Conservation (phyloP, 2,797 vertebrate species). For the Acomys russatus region DNA sequence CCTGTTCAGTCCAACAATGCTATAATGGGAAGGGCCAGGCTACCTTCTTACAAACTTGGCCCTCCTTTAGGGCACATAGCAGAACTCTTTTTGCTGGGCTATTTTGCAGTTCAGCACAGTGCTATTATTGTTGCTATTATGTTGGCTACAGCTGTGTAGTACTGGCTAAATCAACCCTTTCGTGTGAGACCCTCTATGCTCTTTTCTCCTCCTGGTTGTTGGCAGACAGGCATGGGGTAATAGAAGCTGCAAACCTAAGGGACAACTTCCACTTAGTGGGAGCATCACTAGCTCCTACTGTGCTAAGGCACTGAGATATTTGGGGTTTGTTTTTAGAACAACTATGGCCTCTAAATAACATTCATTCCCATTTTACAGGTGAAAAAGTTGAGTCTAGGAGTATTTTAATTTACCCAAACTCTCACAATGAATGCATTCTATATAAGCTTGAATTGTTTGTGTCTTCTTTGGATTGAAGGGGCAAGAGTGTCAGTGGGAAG, state of each 20-base stretch:
- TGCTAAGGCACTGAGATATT: conserved; percentile 1
- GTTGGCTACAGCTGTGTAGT: not conserved
- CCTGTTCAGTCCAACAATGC: not conserved
- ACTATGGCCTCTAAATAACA: not conserved
- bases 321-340: conserved; percentile 18
- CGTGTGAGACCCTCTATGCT: fast-evolving
- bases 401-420: not conserved
- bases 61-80: not conserved
- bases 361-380: not conserved
- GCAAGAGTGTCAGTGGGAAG: not conserved
- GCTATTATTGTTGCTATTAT: not conserved
- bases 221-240: not conserved
- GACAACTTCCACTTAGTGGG: not conserved
- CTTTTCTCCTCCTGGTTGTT: not conserved
- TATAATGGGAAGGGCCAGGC: not conserved
- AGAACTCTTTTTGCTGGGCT: not conserved
- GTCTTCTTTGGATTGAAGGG: not conserved
- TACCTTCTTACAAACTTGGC: not conserved
- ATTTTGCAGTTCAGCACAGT: not conserved
- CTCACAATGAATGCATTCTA: not conserved
- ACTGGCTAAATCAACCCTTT: not conserved
- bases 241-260: not conserved
- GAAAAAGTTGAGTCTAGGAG: not conserved
- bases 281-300: not conserved
- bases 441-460: not conserved